Percentiles rank a stretch among this genome's conserved stretches.
These are phyloP conservation scores for Eremophila alpestris DNA, from an alignment of 2,797 vertebrate species.

Conservation along the genomic window DNA sequence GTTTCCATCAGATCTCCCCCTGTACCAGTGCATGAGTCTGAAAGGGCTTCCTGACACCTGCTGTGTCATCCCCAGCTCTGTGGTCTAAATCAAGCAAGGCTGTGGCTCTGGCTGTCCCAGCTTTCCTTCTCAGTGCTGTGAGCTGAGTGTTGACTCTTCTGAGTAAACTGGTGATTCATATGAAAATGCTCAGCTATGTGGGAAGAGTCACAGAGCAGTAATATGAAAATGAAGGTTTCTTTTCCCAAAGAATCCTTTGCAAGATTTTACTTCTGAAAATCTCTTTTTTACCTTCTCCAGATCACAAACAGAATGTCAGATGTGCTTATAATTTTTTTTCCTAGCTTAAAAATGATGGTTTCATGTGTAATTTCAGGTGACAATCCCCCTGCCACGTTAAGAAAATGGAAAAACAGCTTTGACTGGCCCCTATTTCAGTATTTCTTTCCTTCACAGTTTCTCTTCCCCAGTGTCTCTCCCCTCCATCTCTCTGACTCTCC, in stretches of 20 bases:
- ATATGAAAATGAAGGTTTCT: constrained; percentile 15
- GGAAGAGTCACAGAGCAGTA: constrained; percentile 34
- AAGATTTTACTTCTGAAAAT: background rate
- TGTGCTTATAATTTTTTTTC: background rate
- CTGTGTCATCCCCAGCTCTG: background rate
- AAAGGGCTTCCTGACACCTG: background rate
- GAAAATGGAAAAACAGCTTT: background rate
- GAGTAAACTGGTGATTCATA: constrained; percentile 54
- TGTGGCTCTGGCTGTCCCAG: background rate
- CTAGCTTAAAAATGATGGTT: background rate
- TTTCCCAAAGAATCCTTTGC: background rate
- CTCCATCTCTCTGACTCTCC: background rate
- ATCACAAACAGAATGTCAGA: background rate
- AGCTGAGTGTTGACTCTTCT: constrained; percentile 37
- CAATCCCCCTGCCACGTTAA: background rate
- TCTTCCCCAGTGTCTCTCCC: background rate
- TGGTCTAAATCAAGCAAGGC: background rate
- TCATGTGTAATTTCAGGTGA: background rate
- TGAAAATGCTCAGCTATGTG: constrained; percentile 30
- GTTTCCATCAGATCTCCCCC: background rate
- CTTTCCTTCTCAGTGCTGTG: background rate
- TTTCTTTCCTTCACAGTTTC: background rate
- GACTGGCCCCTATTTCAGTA: background rate
- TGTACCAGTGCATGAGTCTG: background rate
- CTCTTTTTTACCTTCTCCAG: background rate